Conservation (phyloP, 2,797 vertebrate species). For the Urophycis tenuis region DNA sequence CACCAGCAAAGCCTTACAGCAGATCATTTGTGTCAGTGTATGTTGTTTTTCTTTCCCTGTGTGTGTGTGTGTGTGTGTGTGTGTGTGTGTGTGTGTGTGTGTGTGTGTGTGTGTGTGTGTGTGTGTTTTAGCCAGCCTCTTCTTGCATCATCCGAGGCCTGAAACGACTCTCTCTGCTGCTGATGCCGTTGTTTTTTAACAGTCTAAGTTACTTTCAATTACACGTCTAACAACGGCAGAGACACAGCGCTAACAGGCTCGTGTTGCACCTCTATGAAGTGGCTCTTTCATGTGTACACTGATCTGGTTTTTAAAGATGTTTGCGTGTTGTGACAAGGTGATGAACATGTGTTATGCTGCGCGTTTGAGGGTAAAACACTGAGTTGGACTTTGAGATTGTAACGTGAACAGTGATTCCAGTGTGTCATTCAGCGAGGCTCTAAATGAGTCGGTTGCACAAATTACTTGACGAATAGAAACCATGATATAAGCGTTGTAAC, state of each 20-base stretch:
- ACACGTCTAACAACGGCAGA: not conserved
- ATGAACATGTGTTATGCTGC: not conserved
- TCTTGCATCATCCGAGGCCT: not conserved
- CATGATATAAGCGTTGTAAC: not conserved
- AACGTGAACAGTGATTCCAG: not conserved
- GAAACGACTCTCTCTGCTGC: not conserved
- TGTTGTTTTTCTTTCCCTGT: no score
- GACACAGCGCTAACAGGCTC: not conserved
- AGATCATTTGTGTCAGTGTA: not conserved
- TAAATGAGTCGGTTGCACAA: not conserved
- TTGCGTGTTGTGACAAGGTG: not conserved
- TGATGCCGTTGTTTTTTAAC: not conserved
- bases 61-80: not conserved
- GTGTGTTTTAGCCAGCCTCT: not conserved
- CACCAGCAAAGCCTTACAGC: not conserved
- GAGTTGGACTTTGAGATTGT: not conserved
- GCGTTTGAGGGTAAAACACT: not conserved
- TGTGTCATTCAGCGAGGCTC: not conserved
- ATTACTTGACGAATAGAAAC: not conserved
- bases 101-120: constrained; percentile 1
- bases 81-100: not conserved
- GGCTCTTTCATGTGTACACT: not conserved
- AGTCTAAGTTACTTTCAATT: not conserved
- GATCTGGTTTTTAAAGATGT: not conserved
- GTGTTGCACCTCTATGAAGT: not conserved